Evolutionary conservation across 1,140 invertebrate species (phyloP).

Genomic region (Grapholita molesta): DNA sequence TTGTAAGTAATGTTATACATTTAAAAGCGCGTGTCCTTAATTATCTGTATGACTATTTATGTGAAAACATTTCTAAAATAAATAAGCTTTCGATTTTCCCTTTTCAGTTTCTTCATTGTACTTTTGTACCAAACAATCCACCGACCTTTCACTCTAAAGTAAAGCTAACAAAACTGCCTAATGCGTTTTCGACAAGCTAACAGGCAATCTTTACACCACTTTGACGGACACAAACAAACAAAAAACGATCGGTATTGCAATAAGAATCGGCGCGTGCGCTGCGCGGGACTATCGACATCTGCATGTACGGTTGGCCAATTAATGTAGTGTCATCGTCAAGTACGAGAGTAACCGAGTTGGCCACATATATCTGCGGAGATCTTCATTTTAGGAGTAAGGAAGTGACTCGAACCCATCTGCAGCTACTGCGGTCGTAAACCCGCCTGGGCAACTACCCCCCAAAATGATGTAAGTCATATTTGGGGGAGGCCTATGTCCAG

Average conservation of each 20-base stretch:
- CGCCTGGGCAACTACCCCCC: too few relatives aligned
- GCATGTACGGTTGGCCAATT: not conserved
- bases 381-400: too few relatives aligned
- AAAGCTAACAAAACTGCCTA: not conserved
- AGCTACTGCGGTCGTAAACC: too few relatives aligned
- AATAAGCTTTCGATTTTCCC: not conserved
- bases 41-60: too few relatives aligned
- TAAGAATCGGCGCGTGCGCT: constrained; percentile 4
- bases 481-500: too few relatives aligned
- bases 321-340: too few relatives aligned
- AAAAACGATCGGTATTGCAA: constrained; percentile 14
- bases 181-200: constrained; percentile 14
- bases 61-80: not conserved
- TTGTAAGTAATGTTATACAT: too few relatives aligned
- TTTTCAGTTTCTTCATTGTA: not conserved
- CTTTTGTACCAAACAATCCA: not conserved
- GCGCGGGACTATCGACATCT: constrained; percentile 1
- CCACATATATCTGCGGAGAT: too few relatives aligned
- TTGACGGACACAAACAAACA: constrained; percentile 7
- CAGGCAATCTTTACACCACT: not conserved
- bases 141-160: not conserved
- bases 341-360: too few relatives aligned
- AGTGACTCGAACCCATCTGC: too few relatives aligned
- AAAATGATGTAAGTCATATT: too few relatives aligned
- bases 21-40: too few relatives aligned